Evolutionary conservation across 2,888 invertebrate genomes (phyloP).

Genomic region (Ennomos quercinarius): DNA sequence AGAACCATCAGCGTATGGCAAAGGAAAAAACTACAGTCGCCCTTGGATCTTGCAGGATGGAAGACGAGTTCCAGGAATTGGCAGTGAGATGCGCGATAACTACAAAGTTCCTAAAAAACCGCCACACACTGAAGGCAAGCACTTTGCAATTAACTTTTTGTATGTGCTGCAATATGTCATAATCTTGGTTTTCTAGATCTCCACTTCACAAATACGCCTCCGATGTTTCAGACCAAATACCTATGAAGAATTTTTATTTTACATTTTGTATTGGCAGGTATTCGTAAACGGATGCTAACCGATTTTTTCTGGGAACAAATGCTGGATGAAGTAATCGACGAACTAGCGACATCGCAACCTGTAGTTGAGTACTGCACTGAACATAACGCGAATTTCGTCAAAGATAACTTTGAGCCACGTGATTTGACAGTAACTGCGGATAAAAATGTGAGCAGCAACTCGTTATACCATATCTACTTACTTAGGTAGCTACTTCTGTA

Average conservation of each 20-base stretch:
- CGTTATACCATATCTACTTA: no score
- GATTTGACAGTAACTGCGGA: conserved; percentile 69
- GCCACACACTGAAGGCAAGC: conserved; percentile 57
- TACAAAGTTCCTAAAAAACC: conserved; percentile 63
- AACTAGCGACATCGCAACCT: conserved; percentile 66
- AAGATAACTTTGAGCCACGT: conserved; percentile 71
- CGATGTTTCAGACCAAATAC: no score
- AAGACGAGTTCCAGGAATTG: conserved; percentile 61
- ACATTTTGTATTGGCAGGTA: conserved; percentile 51
- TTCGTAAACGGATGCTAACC: conserved; percentile 73
- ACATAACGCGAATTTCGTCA: conserved; percentile 72
- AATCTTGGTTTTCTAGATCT: no score
- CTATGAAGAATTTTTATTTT: no score
- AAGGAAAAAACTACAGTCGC: conserved; percentile 70
- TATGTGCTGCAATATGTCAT: no score
- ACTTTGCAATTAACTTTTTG: conserved; percentile 8
- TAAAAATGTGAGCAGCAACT: conserved; percentile 60
- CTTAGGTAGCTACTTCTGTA: no score
- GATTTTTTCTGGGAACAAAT: conserved; percentile 83
- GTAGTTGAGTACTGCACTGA: conserved; percentile 74
- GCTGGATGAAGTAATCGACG: conserved; percentile 80
- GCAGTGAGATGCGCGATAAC: conserved; percentile 72
- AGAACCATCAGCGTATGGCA: conserved; percentile 73
- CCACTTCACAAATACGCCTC: no score
- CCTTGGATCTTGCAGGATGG: conserved; percentile 80